phyloP scores from a whole-genome alignment of 2,113 vertebrate species.

The Grus americana region DNA sequence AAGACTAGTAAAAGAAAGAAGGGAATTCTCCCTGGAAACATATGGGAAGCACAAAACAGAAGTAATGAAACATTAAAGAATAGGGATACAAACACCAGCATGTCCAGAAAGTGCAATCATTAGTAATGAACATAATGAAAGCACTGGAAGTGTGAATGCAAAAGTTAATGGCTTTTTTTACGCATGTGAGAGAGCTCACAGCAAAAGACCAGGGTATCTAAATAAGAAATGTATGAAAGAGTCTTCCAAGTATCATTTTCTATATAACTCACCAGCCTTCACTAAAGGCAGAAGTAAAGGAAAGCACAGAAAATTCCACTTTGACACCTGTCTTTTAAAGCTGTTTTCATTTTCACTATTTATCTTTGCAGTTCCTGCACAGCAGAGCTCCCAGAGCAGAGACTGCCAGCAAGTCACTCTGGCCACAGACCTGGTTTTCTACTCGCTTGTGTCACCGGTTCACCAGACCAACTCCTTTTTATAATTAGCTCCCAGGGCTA shows the following conservation, averaged over 20 bases:
- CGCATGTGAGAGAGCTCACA: not conserved
- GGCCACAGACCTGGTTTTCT: not conserved
- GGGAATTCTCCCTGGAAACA: constrained; percentile 47
- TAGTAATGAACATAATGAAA: constrained; percentile 57
- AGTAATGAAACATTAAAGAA: constrained; percentile 63
- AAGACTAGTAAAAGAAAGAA: constrained; percentile 33
- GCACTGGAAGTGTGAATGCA: constrained; percentile 53
- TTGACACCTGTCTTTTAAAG: constrained; percentile 57
- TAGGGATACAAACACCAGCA: constrained; percentile 27
- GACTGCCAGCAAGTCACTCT: not conserved
- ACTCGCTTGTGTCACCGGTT: not conserved
- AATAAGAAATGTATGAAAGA: constrained; percentile 33
- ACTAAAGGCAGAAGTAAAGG: constrained; percentile 35
- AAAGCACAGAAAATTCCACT: constrained; percentile 73
- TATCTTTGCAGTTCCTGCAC: constrained; percentile 2
- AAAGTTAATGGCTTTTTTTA: constrained; percentile 58
- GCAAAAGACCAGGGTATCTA: not conserved
- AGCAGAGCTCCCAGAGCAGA: not conserved
- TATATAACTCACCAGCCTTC: constrained; percentile 42
- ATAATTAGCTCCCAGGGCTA: not conserved
- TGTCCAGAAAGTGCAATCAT: constrained; percentile 36
- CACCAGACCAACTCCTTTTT: not conserved
- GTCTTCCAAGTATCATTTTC: constrained; percentile 60
- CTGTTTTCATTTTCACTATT: constrained; percentile 69
- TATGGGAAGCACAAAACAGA: constrained; percentile 49